Evolutionary conservation across 2,113 vertebrate species (phyloP).

Genomic region (Oenanthe oenanthe): DNA sequence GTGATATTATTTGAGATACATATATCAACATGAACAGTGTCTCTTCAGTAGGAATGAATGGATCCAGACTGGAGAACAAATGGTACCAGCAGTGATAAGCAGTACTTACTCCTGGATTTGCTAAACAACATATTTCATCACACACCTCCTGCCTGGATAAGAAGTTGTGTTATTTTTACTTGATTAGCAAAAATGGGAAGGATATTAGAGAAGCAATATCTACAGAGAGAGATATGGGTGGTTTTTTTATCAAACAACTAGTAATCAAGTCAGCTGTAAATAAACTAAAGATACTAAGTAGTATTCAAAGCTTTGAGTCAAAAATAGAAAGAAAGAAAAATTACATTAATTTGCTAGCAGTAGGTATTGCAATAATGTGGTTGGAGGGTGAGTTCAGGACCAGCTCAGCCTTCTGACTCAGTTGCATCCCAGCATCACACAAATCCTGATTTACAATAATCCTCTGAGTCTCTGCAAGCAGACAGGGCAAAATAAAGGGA

Average conservation of each 20-base stretch:
- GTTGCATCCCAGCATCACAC: rapidly evolving
- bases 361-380: not conserved
- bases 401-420: not conserved
- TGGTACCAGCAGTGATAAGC: not conserved
- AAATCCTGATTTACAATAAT: not conserved
- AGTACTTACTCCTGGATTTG: not conserved
- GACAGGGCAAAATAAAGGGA: not conserved
- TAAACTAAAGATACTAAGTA: not conserved
- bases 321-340: not conserved
- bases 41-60: not conserved
- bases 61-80: not conserved
- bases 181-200: not conserved
- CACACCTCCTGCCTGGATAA: not conserved
- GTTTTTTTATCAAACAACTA: not conserved
- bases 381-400: not conserved
- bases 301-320: not conserved
- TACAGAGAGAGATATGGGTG: not conserved
- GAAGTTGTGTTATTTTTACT: constrained; percentile 9
- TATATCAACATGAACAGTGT: not conserved
- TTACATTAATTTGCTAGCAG: not conserved
- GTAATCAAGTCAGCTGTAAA: not conserved
- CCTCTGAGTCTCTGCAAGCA: not conserved
- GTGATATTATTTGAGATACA: not conserved
- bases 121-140: constrained; percentile 32
- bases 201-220: not conserved